Evolutionary conservation across 2,113 vertebrate genomes (phyloP).

Genomic region (Pollachius pollachius): DNA sequence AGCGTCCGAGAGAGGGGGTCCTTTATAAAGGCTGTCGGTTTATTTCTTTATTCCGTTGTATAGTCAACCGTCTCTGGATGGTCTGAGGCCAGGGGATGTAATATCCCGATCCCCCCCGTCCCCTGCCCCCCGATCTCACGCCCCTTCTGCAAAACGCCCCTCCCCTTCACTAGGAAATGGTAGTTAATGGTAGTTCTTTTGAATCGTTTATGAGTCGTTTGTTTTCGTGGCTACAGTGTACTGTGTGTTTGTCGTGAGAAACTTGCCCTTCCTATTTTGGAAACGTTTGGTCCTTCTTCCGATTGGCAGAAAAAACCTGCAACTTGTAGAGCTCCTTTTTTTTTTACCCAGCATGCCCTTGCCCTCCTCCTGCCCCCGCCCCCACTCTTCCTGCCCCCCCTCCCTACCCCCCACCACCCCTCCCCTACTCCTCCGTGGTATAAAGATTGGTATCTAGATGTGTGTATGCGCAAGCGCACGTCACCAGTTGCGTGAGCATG

Average conservation of each 20-base stretch:
- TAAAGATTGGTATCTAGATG: slow-evolving; percentile 27
- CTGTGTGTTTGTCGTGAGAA: slow-evolving; percentile 23
- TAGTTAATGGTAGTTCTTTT: not conserved
- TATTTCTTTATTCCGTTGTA: not conserved
- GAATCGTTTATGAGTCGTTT: slow-evolving; percentile 13
- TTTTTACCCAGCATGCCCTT: not conserved
- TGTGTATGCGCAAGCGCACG: slow-evolving; percentile 22
- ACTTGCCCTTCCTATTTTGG: not conserved
- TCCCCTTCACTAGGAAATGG: not conserved
- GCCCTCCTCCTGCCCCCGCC: not conserved
- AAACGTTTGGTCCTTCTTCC: not conserved
- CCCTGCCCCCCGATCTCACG: not conserved
- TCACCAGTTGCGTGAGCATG: slow-evolving; percentile 15
- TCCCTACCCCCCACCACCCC: not conserved
- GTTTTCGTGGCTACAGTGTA: slow-evolving; percentile 34
- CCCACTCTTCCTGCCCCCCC: not conserved
- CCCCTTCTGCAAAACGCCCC: not conserved
- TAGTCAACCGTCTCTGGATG: not conserved
- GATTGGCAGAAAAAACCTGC: slow-evolving; percentile 7
- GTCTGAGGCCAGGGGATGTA: not conserved
- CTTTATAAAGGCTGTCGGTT: not conserved
- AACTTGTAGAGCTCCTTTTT: slow-evolving; percentile 8
- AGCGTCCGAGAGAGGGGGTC: not conserved
- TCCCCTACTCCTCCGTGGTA: slow-evolving; percentile 6
- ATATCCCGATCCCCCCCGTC: not conserved